Base-by-base conservation (phyloP, 2,888 invertebrate species). In the Platynereis dumerilii region DNA sequence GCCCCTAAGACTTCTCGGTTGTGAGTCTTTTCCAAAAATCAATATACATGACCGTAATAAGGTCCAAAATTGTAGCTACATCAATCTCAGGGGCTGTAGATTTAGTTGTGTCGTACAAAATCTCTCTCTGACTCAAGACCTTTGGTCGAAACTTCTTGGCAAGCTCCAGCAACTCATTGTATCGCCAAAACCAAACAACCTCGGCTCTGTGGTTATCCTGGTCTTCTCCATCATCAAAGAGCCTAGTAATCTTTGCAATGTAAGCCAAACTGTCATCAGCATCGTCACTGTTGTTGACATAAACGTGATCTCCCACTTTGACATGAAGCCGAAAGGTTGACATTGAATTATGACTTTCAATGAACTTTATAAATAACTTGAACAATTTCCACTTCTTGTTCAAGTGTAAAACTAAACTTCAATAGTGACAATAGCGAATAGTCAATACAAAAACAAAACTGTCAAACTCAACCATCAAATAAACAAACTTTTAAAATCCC, bases 21-120 rank as follows among this genome's bases (percentile, higher is more conserved):
- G n/a, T n/a, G n/a, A n/a, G n/a, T n/a, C n/a, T n/a, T n/a, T n/a
- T n/a, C n/a, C n/a, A n/a, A n/a, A n/a, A n/a, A n/a, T n/a, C n/a
- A n/a, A n/a, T n/a, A n/a, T n/a, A n/a, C n/a, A n/a, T n/a, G n/a
- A 80, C 81, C 72, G 74, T 66, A 71, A 80, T 80, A 67, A 75
- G 76, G 15, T 75, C 79, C 22, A 78, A 58, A 24, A 82, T 58
- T 12, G 70, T 75, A 56, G 76, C 71, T 7, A 80, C 60, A 48
- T 78, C 78, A 26, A 82, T 74, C 5, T 77, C 74, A 20, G 69
- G 69, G 20, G 74, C 76, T 44, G 75, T 70, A 20, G 69, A 68
- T 22, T 69, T 69, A 48, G 71, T 69, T 15, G 67, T 66, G 66
- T 77, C 76, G 0, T 78, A 72, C 20, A 80, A 77, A n/a, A 82